Conservation (phyloP, 2,888 invertebrate species). For the Cosmorhoe ocellata region DNA sequence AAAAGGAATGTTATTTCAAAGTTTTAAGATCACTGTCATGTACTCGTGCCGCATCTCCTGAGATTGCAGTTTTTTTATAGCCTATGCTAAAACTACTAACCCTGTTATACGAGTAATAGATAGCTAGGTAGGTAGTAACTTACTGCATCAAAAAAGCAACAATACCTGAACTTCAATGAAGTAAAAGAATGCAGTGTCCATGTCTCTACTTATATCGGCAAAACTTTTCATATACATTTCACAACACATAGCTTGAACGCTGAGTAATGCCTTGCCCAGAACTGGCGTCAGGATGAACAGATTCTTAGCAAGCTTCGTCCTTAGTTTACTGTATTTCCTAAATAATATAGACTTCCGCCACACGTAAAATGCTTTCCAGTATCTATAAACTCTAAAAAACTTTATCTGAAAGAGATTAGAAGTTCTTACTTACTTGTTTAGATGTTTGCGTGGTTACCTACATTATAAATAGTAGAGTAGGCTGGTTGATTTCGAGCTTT, state of each 20-base stretch:
- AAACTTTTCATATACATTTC: conserved; percentile 84
- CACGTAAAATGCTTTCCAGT: conserved; percentile 91
- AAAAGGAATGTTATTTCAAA: too few relatives aligned
- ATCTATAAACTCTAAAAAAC: conserved; percentile 85
- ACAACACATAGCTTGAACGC: conserved; percentile 86
- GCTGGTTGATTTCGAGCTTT: too few relatives aligned
- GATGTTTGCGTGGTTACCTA: too few relatives aligned
- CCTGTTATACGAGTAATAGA: too few relatives aligned
- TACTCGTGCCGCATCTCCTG: too few relatives aligned
- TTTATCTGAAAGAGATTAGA: conserved; percentile 76
- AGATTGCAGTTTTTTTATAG: too few relatives aligned
- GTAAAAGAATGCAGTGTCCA: conserved; percentile 83
- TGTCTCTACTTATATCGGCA: conserved; percentile 78
- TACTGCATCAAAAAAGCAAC: too few relatives aligned
- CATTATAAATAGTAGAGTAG: too few relatives aligned
- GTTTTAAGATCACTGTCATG: too few relatives aligned
- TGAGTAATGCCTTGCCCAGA: conserved; percentile 87
- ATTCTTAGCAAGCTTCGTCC: conserved; percentile 84
- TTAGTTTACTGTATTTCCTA: conserved; percentile 84
- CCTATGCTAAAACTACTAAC: too few relatives aligned
- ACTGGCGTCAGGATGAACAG: conserved; percentile 89
- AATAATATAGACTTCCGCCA: conserved; percentile 89
- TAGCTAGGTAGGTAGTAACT: too few relatives aligned
- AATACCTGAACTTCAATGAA: conserved; percentile 87
- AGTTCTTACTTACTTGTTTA: not conserved